These are phyloP conservation scores for Ursus arctos DNA, from an alignment of 2,113 vertebrate genomes.

Conservation along the genomic window DNA sequence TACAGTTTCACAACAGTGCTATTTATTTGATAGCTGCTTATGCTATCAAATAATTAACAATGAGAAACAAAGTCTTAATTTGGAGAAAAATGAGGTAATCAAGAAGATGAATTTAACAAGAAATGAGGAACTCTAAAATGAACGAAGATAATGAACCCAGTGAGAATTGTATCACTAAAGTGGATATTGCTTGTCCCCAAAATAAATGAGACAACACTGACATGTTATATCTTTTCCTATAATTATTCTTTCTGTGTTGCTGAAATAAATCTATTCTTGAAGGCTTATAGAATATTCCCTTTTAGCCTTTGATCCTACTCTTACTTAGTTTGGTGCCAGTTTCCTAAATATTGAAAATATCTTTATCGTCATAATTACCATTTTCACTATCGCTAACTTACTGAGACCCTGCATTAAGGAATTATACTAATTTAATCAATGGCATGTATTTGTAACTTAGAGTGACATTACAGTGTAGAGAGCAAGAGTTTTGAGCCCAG, in stretches of 20 bases:
- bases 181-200: neutral
- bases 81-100: neutral
- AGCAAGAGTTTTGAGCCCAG: constrained; percentile 2
- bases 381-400: neutral
- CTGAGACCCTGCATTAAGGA: neutral
- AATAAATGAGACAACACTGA: neutral
- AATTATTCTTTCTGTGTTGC: neutral
- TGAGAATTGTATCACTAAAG: neutral
- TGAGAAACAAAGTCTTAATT: constrained; percentile 14
- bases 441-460: neutral
- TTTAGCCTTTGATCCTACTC: neutral
- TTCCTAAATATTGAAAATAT: neutral
- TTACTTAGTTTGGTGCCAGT: neutral
- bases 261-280: neutral
- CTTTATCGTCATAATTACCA: neutral
- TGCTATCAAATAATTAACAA: constrained; percentile 44
- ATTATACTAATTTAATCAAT: neutral
- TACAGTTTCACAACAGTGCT: neutral
- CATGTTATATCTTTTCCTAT: neutral
- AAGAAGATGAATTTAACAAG: neutral
- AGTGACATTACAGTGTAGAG: neutral
- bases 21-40: neutral
- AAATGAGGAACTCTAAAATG: neutral
- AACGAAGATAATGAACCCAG: neutral
- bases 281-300: neutral